These are phyloP conservation scores for Hyaena hyaena DNA, from an alignment of 2,113 vertebrate genomes.

Conservation along the genomic window DNA sequence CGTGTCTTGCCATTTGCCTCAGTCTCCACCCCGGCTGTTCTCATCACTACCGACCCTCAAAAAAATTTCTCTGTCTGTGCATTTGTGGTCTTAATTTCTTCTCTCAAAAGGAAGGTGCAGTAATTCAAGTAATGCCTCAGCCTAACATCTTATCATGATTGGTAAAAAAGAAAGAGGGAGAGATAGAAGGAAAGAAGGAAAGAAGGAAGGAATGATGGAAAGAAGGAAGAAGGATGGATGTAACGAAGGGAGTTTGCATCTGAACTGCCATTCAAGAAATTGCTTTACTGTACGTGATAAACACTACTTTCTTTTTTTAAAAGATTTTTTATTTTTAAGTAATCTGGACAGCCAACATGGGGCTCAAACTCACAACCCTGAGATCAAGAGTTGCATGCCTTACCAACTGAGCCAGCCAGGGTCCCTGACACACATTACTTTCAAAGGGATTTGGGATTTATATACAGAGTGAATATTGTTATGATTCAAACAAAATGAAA, in stretches of 20 bases:
- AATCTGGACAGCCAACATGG: no score
- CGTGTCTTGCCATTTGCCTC: slow-evolving; percentile 41
- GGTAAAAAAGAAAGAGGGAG: background rate
- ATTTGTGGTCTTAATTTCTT: slow-evolving; percentile 1
- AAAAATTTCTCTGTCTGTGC: background rate
- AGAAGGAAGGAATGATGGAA: fast-evolving
- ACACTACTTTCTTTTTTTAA: background rate
- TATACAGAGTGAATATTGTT: background rate
- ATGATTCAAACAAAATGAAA: background rate
- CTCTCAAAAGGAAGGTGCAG: background rate
- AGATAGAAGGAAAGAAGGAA: no score
- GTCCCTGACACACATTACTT: background rate
- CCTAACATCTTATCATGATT: background rate
- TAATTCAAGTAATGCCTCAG: background rate
- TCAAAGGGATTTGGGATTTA: background rate
- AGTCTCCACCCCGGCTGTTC: slow-evolving; percentile 57
- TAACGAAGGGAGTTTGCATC: background rate
- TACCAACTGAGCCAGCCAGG: no score
- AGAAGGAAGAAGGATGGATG: fast-evolving
- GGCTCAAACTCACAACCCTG: no score
- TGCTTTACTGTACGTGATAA: background rate
- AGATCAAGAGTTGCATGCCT: no score
- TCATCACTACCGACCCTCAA: slow-evolving; percentile 25
- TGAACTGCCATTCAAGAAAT: background rate
- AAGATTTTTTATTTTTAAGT: no score